These are phyloP conservation scores for Phoenicopterus ruber DNA, from an alignment of 2,113 vertebrate species.

Conservation along the genomic window DNA sequence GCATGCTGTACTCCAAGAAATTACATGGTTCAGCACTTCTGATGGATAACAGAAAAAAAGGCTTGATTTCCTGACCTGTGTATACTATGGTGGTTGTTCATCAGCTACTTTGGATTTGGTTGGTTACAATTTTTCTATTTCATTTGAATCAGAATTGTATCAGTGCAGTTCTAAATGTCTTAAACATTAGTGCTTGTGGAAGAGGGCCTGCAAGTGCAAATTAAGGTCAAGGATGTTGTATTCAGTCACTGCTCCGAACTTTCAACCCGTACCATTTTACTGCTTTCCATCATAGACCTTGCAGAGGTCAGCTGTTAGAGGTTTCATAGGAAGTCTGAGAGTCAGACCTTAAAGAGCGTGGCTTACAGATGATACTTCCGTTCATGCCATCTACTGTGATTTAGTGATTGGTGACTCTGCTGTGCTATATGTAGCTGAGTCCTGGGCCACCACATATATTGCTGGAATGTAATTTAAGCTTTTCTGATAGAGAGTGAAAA, in stretches of 20 bases:
- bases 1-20: neutral
- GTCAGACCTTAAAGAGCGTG: neutral
- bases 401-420: neutral
- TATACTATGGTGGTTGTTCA: neutral
- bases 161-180: neutral
- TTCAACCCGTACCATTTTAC: neutral
- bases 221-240: neutral
- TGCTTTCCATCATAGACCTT: neutral
- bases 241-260: neutral
- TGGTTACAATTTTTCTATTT: neutral
- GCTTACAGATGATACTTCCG: neutral
- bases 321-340: neutral
- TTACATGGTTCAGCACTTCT: neutral
- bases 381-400: neutral
- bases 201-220: neutral
- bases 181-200: neutral
- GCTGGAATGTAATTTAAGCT: neutral
- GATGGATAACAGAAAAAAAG: neutral
- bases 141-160: neutral
- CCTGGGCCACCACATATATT: neutral
- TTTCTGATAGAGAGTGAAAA: neutral
- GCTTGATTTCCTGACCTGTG: neutral
- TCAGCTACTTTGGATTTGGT: neutral
- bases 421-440: neutral
- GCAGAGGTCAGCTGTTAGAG: neutral